Percentiles rank a stretch among this genome's conserved stretches.
phyloP scores from a whole-genome alignment of 2,797 vertebrate genomes.

The Chelonia mydas region DNA sequence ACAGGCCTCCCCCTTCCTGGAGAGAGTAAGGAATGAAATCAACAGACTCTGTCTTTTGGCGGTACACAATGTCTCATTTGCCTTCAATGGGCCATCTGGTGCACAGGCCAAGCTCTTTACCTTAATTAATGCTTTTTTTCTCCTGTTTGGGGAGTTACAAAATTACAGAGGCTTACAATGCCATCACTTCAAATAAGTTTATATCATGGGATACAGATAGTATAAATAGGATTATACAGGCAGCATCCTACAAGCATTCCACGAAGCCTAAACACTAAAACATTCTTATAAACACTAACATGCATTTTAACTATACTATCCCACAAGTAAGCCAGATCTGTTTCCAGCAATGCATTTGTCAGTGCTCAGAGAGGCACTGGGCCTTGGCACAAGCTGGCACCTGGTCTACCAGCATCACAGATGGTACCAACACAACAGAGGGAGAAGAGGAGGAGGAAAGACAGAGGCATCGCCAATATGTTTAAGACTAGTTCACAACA shows the following conservation, averaged over 20 bases:
- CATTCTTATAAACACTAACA: not conserved
- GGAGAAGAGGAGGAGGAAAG: not conserved
- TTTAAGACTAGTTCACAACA: not conserved
- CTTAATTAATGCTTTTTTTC: not conserved
- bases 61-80: too few relatives aligned
- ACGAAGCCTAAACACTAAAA: not conserved
- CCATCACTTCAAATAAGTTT: not conserved
- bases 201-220: not conserved
- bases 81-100: too few relatives aligned
- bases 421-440: too few relatives aligned
- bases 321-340: not conserved
- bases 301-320: not conserved
- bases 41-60: too few relatives aligned
- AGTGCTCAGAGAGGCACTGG: not conserved
- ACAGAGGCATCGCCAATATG: not conserved
- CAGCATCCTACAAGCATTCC: not conserved
- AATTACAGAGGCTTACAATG: not conserved
- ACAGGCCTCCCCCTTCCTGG: too few relatives aligned
- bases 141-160: not conserved
- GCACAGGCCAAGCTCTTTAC: not conserved
- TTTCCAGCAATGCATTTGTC: not conserved
- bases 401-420: not conserved
- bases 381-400: not conserved
- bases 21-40: too few relatives aligned
- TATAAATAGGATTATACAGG: not conserved